Conservation (phyloP, 2,888 invertebrate species). For the Dermolepida albohirtum region DNA sequence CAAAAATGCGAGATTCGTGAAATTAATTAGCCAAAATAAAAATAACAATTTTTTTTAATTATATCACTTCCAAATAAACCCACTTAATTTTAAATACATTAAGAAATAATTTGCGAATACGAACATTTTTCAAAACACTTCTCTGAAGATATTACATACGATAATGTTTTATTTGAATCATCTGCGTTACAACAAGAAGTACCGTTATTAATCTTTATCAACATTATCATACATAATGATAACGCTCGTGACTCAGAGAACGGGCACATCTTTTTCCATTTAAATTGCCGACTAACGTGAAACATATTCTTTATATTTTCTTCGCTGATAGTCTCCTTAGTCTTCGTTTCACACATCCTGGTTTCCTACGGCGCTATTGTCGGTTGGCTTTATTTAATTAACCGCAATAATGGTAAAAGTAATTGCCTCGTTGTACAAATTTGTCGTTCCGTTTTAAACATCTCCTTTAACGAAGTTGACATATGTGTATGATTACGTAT, state of each 20-base stretch:
- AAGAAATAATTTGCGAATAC: too few relatives aligned
- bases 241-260: not conserved
- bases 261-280: slow-evolving; percentile 6
- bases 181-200: too few relatives aligned
- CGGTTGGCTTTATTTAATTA: slow-evolving; percentile 33
- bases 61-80: too few relatives aligned
- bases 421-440: slow-evolving; percentile 20
- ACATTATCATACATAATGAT: slow-evolving; percentile 11
- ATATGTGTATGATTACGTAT: not conserved
- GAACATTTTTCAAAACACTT: too few relatives aligned
- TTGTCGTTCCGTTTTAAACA: slow-evolving; percentile 13
- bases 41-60: too few relatives aligned
- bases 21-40: too few relatives aligned
- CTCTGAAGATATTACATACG: too few relatives aligned
- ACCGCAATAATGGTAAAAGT: slow-evolving; percentile 25
- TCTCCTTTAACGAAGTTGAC: slow-evolving; percentile 2
- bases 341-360: slow-evolving; percentile 26
- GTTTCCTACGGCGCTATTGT: slow-evolving; percentile 36
- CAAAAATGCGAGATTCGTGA: too few relatives aligned
- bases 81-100: too few relatives aligned
- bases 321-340: slow-evolving; percentile 5
- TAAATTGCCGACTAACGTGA: not conserved
- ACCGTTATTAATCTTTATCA: not conserved
- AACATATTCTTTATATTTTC: not conserved
- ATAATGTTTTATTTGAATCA: too few relatives aligned